Conservation (phyloP, 1,140 invertebrate species). For the Thrips palmi region DNA sequence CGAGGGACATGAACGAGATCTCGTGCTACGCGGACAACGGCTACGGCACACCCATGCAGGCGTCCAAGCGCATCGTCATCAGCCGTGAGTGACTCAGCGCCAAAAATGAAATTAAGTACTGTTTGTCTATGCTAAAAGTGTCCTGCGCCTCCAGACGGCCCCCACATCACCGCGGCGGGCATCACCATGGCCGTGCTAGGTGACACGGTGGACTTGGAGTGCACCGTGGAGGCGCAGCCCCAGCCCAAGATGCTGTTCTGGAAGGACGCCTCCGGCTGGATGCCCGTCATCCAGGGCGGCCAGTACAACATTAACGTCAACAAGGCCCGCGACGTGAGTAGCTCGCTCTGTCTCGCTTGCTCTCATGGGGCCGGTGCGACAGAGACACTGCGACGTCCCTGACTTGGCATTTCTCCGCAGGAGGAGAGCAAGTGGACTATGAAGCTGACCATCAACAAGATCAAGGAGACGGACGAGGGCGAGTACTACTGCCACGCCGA, state of each 20-base stretch:
- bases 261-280: constrained; percentile 45
- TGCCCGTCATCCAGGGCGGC: constrained; percentile 52
- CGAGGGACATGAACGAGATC: constrained; percentile 60
- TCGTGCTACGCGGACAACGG: constrained; percentile 73
- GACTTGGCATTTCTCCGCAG: constrained; percentile 20
- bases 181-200: constrained; percentile 52
- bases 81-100: constrained; percentile 40
- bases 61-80: constrained; percentile 51
- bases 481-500: constrained; percentile 66
- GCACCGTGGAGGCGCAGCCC: constrained; percentile 53
- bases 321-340: constrained; percentile 31
- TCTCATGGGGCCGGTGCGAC: too few relatives aligned
- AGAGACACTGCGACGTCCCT: too few relatives aligned
- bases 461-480: constrained; percentile 46
- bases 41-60: constrained; percentile 64
- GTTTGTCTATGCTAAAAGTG: neutral
- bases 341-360: neutral
- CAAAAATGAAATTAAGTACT: neutral
- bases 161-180: constrained; percentile 50
- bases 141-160: constrained; percentile 33
- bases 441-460: constrained; percentile 47
- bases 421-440: constrained; percentile 44
- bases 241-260: constrained; percentile 62
- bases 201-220: constrained; percentile 51
- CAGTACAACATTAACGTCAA: constrained; percentile 42